Evolutionary conservation across 2,113 vertebrate genomes (phyloP), one percentile per base, ranked within the genome.

Genomic region (Hemiscyllium ocellatum): DNA sequence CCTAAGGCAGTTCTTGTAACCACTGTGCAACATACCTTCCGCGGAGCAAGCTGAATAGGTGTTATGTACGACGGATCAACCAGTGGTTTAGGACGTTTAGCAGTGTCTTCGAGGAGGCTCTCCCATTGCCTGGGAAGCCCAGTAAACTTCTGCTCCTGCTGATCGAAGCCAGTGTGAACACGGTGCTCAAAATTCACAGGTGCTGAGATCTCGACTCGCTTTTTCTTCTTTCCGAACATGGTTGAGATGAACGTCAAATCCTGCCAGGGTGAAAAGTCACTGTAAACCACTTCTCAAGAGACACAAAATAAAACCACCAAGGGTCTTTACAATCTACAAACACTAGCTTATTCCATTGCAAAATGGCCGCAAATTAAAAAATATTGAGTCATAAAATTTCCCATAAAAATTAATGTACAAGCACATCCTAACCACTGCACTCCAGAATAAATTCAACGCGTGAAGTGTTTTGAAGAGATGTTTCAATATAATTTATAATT

Each of bases 171-270:
- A 0, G 99, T 99, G 96, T 99, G 99, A 4, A 99, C 99, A 0
- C 99, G 98, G 96, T 99, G 99, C 97, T 99, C 99, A 0, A 99
- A 99, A 97, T 99, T 99, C 56, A 98, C 99, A 0, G 99, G 99
- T 0, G 98, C 98, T 0, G 99, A 99, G 97, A 99, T 99, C 97
- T 99, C 98, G 1, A 99, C 96, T 0, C 98, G 98, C 95, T 98
- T 98, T 96, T 99, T 99, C 97, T 98, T 99, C 97, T 99, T 98
- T 17, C 61, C 65, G n/a, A 93, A 93, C 89, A 93, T 93, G 20
- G 22, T 93, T n/a, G 89, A 93, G 89, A 93, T 93, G 89, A 37
- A 37, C 4, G 89, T 66, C 17, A 66, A 68, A 65, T 42, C 61
- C 89, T 93, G 89, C 4, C 61, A 42, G n/a, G 17, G 65, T 68